Percentiles rank a stretch among this genome's conserved stretches.
phyloP scores from a whole-genome alignment of 2,113 vertebrate genomes.

The Bagarius yarrelli region DNA sequence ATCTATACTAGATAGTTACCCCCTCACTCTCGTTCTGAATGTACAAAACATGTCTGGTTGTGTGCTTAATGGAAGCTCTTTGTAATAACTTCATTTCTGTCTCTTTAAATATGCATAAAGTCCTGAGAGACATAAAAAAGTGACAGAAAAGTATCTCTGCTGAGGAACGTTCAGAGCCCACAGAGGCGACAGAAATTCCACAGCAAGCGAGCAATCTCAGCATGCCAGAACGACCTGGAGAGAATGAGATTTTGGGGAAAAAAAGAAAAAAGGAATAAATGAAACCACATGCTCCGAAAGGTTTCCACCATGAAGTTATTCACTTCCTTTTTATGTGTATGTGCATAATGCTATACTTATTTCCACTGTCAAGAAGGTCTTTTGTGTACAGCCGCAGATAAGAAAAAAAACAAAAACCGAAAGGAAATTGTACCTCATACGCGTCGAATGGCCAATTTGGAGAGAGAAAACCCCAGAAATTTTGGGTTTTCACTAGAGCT shows the following conservation, averaged over 20 bases:
- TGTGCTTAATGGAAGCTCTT: too few relatives aligned
- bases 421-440: not conserved
- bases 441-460: not conserved
- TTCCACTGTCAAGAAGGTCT: not conserved
- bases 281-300: not conserved
- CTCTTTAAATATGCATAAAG: not conserved
- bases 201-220: not conserved
- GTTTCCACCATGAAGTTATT: not conserved
- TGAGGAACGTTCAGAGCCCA: not conserved
- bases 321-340: not conserved
- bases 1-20: too few relatives aligned
- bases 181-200: not conserved
- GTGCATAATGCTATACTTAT: not conserved
- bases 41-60: too few relatives aligned
- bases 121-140: not conserved
- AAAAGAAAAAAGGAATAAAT: not conserved
- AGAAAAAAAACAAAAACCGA: not conserved
- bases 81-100: too few relatives aligned
- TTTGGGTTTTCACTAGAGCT: not conserved
- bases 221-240: not conserved
- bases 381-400: not conserved
- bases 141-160: constrained; percentile 2
- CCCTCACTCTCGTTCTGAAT: too few relatives aligned
- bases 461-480: not conserved
- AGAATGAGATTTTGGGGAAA: not conserved